Evolutionary conservation across 2,797 vertebrate genomes (phyloP).

Genomic region (Caiman crocodilus): DNA sequence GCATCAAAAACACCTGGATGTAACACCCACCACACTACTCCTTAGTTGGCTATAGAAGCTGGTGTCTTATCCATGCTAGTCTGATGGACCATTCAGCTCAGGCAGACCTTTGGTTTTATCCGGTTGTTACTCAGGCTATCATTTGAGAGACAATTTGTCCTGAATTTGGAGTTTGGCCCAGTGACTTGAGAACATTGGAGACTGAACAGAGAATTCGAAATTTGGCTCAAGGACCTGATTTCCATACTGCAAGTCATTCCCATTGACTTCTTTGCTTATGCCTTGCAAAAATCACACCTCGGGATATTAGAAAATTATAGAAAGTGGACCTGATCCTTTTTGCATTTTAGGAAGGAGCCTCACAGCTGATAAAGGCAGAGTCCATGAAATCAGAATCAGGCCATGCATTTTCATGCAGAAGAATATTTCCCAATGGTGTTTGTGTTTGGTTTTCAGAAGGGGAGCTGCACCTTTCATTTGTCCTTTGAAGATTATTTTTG

Average conservation of each 20-base stretch:
- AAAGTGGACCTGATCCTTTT: not conserved
- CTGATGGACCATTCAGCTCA: too few species aligned
- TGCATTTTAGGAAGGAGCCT: not conserved
- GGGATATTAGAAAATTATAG: not conserved
- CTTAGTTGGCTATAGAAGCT: too few species aligned
- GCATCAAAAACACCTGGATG: too few species aligned
- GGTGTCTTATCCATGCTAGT: too few species aligned
- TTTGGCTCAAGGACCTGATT: slow-evolving; percentile 25
- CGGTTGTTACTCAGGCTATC: not conserved
- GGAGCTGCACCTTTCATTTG: slow-evolving; percentile 43
- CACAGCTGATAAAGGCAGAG: fast-evolving
- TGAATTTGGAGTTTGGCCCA: not conserved
- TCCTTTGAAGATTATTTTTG: slow-evolving; percentile 48
- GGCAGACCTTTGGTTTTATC: too few species aligned
- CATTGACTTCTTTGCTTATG: not conserved
- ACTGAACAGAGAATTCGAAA: not conserved
- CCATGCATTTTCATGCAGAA: not conserved
- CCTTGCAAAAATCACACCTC: not conserved
- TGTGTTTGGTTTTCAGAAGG: slow-evolving; percentile 26
- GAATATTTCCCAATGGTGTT: not conserved
- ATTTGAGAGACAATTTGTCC: not conserved
- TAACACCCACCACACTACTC: too few species aligned
- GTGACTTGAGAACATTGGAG: not conserved
- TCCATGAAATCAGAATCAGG: not conserved
- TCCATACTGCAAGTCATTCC: not conserved